Evolutionary conservation across 2,113 vertebrate genomes (phyloP), one percentile per base, ranked within the genome.

Genomic region (Phalacrocorax brasilianus): DNA sequence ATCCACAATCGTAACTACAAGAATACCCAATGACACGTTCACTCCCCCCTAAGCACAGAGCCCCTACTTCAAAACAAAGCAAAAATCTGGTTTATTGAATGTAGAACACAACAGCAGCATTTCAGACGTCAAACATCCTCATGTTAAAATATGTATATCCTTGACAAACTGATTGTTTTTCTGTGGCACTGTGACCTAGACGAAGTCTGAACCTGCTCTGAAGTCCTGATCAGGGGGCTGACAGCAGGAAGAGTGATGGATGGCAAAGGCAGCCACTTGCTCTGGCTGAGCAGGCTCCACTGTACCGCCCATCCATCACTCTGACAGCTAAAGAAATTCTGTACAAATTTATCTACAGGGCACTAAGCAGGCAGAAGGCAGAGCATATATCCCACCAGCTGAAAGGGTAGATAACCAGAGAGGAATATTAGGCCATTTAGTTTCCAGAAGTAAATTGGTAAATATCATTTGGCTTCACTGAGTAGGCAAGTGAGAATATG

Each of bases 241-340:
- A 96, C 96, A 97, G 93, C 75, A 78, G 80, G 59, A 89, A 92
- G 94, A 97, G 91, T 98, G 97, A 98, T 98, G 93, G 97, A 98
- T 97, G 87, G 87, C 85, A 81, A 86, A 91, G 92, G 91, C 92
- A 93, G 61, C 91, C 95, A 80, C 85, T 96, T 92, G 92, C 74
- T 97, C 85, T 95, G 87, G 94, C 93, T 97, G 97, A 97, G 94
- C 87, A 96, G 94, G 93, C 86, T 96, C 87, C 80, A 40, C 92
- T 45, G 63, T 94, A 87, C 90, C 40, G 1, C 89, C 96, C 96
- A 98, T 98, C 98, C 97, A 98, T 98, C 98, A 98, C 82, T 16
- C 66, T 97, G 98, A 97, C 98, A 98, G 91, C 95, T 91, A 67
- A 83, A 98, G 94, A 96, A 98, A 97, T 90, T 86, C 96, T 66